These are phyloP conservation scores for Epinephelus awoara DNA, from an alignment of 2,797 vertebrate species.

Conservation along the genomic window DNA sequence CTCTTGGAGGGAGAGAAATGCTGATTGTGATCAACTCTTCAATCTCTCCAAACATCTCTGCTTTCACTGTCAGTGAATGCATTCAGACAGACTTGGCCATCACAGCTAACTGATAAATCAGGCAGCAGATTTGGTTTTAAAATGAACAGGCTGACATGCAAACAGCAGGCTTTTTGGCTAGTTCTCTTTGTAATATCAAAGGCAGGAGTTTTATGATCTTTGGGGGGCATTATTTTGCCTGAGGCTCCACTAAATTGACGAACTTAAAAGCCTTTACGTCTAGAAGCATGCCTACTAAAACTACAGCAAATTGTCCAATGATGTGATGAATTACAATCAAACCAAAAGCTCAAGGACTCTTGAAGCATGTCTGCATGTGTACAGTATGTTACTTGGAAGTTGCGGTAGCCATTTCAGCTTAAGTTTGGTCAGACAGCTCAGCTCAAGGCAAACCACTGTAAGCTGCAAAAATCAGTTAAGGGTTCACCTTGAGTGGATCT, in stretches of 20 bases:
- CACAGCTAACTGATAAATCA: constrained; percentile 3
- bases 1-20: neutral
- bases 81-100: neutral
- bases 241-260: neutral
- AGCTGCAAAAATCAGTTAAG: constrained; percentile 55
- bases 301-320: constrained; percentile 8
- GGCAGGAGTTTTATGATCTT: neutral
- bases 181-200: neutral
- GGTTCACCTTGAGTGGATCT: constrained; percentile 67
- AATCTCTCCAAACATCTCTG: neutral
- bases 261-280: neutral
- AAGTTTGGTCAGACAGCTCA: constrained; percentile 45
- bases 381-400: constrained; percentile 19
- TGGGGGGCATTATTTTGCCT: neutral
- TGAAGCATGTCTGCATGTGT: constrained; percentile 15
- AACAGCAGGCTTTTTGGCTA: neutral
- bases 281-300: neutral
- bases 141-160: neutral
- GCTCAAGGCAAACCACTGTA: constrained; percentile 38
- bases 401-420: constrained; percentile 36
- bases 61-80: neutral
- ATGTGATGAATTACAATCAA: constrained; percentile 23
- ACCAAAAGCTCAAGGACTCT: constrained; percentile 29
- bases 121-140: neutral
- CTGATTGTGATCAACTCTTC: neutral